These are phyloP conservation scores for Copidosoma floridanum DNA, from an alignment of 1,140 invertebrate genomes.

Conservation along the genomic window DNA sequence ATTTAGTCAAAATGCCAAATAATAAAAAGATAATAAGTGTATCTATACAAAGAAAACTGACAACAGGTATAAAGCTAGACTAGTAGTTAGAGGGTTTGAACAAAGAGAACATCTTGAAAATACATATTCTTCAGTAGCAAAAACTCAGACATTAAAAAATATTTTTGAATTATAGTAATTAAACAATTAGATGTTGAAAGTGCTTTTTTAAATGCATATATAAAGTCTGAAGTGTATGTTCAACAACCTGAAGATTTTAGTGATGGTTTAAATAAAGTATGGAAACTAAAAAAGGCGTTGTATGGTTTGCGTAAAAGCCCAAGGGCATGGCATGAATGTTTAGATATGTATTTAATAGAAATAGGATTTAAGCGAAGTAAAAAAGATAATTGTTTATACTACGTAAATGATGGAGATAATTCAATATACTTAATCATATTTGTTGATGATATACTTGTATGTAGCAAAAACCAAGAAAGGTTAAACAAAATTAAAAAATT, in stretches of 20 bases:
- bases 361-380: constrained; percentile 1
- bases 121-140: background rate
- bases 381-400: background rate
- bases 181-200: constrained; percentile 1
- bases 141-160: background rate
- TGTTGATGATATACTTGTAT: background rate
- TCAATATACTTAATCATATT: background rate
- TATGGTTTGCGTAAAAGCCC: constrained; percentile 40
- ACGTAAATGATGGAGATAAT: background rate
- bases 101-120: background rate
- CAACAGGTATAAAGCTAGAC: background rate
- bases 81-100: background rate
- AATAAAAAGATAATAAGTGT: background rate
- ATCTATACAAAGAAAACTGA: background rate
- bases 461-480: background rate
- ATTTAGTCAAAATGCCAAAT: background rate
- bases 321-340: constrained; percentile 34
- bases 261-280: constrained; percentile 28
- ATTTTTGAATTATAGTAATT: background rate
- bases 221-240: constrained; percentile 32
- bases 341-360: constrained; percentile 19
- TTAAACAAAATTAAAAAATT: background rate
- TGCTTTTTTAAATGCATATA: constrained; percentile 26
- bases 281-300: constrained; percentile 34
- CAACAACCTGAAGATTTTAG: constrained; percentile 41